Evolutionary conservation across 1,140 invertebrate species (phyloP).

Genomic region (Planococcus citri): DNA sequence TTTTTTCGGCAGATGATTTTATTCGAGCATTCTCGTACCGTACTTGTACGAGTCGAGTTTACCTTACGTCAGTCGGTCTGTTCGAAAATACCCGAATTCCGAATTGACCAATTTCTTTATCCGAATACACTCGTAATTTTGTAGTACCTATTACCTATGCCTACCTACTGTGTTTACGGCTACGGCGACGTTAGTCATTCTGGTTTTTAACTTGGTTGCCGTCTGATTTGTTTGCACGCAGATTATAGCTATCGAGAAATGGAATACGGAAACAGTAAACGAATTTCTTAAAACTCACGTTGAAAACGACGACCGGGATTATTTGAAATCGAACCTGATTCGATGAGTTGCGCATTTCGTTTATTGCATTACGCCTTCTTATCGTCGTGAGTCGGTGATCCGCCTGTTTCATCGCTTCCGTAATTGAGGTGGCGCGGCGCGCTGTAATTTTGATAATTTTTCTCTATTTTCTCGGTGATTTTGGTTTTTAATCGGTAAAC

Average conservation of each 20-base stretch:
- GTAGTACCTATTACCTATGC: neutral
- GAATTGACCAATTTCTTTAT: neutral
- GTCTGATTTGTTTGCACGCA: constrained; percentile 27
- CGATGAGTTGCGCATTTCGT: constrained; percentile 14
- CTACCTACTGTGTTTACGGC: neutral
- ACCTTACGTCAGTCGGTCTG: too few relatives aligned
- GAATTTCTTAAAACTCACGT: constrained; percentile 85
- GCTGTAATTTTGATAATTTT: too few relatives aligned
- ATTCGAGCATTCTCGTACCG: constrained; percentile 3
- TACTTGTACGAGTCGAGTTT: too few relatives aligned
- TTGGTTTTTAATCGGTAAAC: too few relatives aligned
- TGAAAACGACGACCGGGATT: constrained; percentile 37
- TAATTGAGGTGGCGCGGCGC: too few relatives aligned
- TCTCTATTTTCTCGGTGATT: too few relatives aligned
- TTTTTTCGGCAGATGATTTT: neutral
- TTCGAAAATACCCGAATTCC: too few relatives aligned
- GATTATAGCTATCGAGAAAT: constrained; percentile 86
- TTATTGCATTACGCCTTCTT: too few relatives aligned
- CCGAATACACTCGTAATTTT: neutral
- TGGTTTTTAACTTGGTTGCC: neutral
- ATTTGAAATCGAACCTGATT: constrained; percentile 22
- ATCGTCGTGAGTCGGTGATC: too few relatives aligned
- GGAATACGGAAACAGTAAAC: constrained; percentile 91
- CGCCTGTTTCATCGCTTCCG: too few relatives aligned
- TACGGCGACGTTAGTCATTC: neutral